A percentile compares a stretch with the other conserved stretches of the same genome.
Evolutionary conservation across 2,888 invertebrate genomes (phyloP).

Genomic region (Callosobruchus maculatus): DNA sequence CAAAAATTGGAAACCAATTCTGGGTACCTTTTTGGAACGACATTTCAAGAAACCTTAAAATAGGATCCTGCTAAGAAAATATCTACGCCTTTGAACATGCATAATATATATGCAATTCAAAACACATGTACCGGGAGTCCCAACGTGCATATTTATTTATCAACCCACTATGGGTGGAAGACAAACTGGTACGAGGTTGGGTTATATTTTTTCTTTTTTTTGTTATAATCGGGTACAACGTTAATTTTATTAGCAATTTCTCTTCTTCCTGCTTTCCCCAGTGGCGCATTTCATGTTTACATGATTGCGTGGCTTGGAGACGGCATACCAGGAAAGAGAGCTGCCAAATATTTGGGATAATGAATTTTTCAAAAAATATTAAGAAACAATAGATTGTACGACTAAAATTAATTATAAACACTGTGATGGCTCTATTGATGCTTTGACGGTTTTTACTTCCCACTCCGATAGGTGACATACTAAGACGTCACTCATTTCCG

Average conservation of each 20-base stretch:
- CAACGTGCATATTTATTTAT: not conserved
- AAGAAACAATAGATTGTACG: too few species aligned
- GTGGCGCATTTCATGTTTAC: not conserved
- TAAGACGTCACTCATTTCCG: too few species aligned
- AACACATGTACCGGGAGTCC: not conserved
- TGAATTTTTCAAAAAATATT: too few species aligned
- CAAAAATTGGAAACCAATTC: too few species aligned
- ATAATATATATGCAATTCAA: not conserved
- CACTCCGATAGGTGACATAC: too few species aligned
- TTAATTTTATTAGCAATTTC: not conserved
- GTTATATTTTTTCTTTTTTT: not conserved
- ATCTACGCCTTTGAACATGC: not conserved
- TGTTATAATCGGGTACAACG: not conserved
- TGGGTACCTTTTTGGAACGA: too few species aligned
- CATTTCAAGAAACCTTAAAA: too few species aligned
- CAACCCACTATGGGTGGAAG: not conserved
- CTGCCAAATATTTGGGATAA: too few species aligned
- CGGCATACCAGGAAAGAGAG: not conserved
- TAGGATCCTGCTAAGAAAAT: not conserved
- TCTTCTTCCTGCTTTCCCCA: not conserved
- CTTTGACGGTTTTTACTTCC: too few species aligned
- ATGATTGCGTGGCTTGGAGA: not conserved
- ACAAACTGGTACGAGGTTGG: not conserved
- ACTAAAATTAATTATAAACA: too few species aligned
- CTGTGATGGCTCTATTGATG: too few species aligned